A percentile compares a stretch with the other conserved stretches of the same genome.
These are phyloP conservation scores for Macroramphosus scolopax DNA, from an alignment of 2,797 vertebrate genomes.

Conservation along the genomic window DNA sequence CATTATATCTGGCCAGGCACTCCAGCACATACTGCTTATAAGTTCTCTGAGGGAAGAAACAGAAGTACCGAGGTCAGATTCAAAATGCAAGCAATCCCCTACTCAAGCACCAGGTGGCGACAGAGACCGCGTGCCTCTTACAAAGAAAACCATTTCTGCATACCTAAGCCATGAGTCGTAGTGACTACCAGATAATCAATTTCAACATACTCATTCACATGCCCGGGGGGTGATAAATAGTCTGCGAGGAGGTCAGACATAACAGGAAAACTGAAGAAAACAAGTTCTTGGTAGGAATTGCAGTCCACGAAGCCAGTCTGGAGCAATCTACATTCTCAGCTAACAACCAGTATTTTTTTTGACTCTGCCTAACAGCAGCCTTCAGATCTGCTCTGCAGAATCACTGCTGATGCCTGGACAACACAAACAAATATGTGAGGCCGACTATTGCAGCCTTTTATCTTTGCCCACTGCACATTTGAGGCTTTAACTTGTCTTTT, in stretches of 20 bases:
- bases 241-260: conserved; percentile 22
- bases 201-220: conserved; percentile 62
- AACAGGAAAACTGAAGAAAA: conserved; percentile 1
- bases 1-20: conserved; percentile 82
- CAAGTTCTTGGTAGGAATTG: background rate
- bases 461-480: no score
- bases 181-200: conserved; percentile 59
- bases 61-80: background rate
- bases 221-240: conserved; percentile 40
- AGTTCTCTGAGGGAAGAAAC: conserved; percentile 66
- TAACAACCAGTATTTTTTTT: conserved; percentile 39
- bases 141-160: conserved; percentile 35
- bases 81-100: conserved; percentile 9
- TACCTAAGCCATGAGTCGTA: conserved; percentile 54
- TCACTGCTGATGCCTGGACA: conserved; percentile 21
- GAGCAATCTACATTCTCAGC: conserved; percentile 8
- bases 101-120: conserved; percentile 54
- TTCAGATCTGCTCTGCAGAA: conserved; percentile 18
- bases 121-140: conserved; percentile 27
- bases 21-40: conserved; percentile 83
- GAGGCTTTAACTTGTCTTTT: conserved; percentile 34
- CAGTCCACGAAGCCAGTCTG: conserved; percentile 4
- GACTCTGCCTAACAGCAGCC: no score
- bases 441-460: conserved; percentile 24
- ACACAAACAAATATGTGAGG: conserved; percentile 35